Conservation (phyloP, 2,888 invertebrate genomes). For the Agrotis clavis region DNA sequence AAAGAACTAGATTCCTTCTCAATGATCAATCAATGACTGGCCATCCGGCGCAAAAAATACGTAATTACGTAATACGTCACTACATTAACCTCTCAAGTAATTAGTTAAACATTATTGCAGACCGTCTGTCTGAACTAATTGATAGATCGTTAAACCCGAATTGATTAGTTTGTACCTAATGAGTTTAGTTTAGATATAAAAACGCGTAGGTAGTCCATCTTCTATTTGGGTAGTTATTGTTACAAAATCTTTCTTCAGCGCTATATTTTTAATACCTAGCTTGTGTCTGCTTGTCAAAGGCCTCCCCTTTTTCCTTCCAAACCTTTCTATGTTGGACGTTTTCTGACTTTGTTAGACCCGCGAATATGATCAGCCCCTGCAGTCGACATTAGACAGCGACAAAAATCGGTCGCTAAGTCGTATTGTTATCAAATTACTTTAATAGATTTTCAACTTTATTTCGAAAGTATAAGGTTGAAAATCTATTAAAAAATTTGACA, state of each 20-base stretch:
- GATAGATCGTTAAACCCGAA: slow-evolving; percentile 23
- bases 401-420: no score
- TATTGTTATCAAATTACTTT: no score
- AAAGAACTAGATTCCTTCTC: not conserved
- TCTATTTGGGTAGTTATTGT: not conserved
- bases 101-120: slow-evolving; percentile 17
- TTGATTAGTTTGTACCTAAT: slow-evolving; percentile 25
- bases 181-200: slow-evolving; percentile 15
- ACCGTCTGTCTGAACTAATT: slow-evolving; percentile 17
- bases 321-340: no score
- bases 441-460: no score
- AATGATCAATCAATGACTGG: slow-evolving; percentile 11
- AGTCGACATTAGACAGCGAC: no score
- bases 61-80: slow-evolving; percentile 21
- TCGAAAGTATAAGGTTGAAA: no score
- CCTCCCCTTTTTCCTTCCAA: no score
- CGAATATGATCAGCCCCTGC: no score
- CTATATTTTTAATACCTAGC: no score
- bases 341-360: no score
- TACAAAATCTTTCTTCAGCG: not conserved
- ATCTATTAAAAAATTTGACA: no score
- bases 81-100: slow-evolving; percentile 20
- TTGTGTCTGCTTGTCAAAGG: no score
- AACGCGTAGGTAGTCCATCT: not conserved
- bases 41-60: slow-evolving; percentile 1